Base-by-base conservation (phyloP, 2,113 vertebrate species). In the Microtus montanus region DNA sequence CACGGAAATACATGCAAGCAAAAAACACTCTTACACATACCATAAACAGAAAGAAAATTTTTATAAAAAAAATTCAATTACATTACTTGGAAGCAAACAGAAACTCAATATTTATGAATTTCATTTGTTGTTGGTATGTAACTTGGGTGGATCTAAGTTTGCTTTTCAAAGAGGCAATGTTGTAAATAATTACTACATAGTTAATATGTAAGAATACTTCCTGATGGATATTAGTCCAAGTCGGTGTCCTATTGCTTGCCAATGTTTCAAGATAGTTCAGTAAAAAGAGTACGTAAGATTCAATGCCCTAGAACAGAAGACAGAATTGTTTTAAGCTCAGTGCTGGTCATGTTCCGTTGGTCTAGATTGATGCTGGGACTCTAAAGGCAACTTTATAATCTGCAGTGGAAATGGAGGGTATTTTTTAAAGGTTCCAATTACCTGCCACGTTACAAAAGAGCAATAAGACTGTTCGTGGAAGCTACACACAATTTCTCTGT, bases 401-500 rank as follows among this genome's bases (percentile, higher is more conserved):
- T 82, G 41, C 28, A 85, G 92, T 92, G 75, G 35, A 94, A 95
- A 77, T 90, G 15, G 44, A 86, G 44, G 12, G 64, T 87, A 26
- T n/a, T 78, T 90, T 92, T 89, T 71, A 63, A 71, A 93, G 73
- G 1, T 91, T 94, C 30, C 73, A 94, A 73, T 87, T 96, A 95
- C 84, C 54, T 92, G 64, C 19, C 58, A 66, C 26, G 49, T 58
- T 95, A 87, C 30, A 92, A 94, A 95, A 96, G 73, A 63, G 1
- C 44, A 73, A 13, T 90, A 90, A 90, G 44, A 5, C 38, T 91
- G 30, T 44, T 92, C 58, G 74, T 77, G 47, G 33, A 94, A 84
- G 89, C n/a, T 52, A 6, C 1, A 92, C 66, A 79, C 61, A 92
- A 96, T 97, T 95, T 96, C 11, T 75, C 54, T 95, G 35, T 61